Base-by-base conservation (phyloP, 2,797 vertebrate genomes). In the Adelosebastes latens region DNA sequence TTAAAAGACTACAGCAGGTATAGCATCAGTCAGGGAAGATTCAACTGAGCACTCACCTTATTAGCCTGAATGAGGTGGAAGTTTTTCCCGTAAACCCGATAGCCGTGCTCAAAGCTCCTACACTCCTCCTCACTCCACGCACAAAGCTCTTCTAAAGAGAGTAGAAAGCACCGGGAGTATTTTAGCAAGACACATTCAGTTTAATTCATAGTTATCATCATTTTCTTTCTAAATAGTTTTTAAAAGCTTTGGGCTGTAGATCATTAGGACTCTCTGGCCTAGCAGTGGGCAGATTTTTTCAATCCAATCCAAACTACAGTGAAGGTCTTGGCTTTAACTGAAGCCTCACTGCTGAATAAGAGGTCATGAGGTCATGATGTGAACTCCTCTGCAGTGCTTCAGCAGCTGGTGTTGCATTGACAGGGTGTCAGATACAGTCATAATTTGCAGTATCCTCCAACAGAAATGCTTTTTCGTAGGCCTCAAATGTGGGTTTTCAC, bases 41-140 rank as follows among this genome's bases (percentile, higher is more conserved):
- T 65, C 16, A 36, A 16, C 5, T 10, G 10, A 61, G 11, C 5
- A 11, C 90, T 92, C 88, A 98, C 98, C 97, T 99, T 99, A 92
- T 99, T 99, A 25, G 97, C 97, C 85, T 99, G 98, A 87, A 99
- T 99, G 77, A 99, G 97, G 86, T 99, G 96, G 64, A 99, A 99
- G 93, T 99, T 99, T 90, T 99, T 99, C 46, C 98, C 98, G 1
- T 99, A 97, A 85, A 98, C 97, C 5, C 98, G 96, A 92, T 97
- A 99, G 73, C 98, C 98, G 0, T 97, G 97, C 75, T 99, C 98
- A 83, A 99, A 99, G 91, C 96, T 97, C 83, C 97, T 94, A 83
- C 97, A 95, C 89, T 99, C 98, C 82, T 99, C 98, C 75, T 99
- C 97, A 0, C 97, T 98, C 98, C 98, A 99, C 63, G 96, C 96